A percentile compares a stretch with the other conserved stretches of the same genome.
Conservation (phyloP, 2,113 vertebrate species). For the Vireo altiloquus region DNA sequence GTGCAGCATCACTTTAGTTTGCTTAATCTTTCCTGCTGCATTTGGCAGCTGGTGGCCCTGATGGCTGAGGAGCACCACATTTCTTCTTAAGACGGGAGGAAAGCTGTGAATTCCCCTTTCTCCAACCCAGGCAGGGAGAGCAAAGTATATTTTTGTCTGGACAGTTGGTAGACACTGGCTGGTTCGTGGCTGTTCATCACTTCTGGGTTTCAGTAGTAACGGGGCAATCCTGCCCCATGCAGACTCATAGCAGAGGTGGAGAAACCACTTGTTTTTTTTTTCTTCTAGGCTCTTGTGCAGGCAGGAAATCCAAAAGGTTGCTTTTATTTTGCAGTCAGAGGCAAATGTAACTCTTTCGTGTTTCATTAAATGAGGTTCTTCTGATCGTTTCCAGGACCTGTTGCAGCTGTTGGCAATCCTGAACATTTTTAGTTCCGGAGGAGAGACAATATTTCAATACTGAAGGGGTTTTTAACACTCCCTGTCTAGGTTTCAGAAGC, state of each 20-base stretch:
- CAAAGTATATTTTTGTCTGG: rapidly evolving
- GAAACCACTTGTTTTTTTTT: not conserved
- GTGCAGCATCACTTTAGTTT: not conserved
- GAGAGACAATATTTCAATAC: not conserved
- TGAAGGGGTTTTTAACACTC: not conserved
- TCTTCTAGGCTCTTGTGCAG: not conserved
- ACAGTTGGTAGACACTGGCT: rapidly evolving
- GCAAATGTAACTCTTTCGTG: not conserved
- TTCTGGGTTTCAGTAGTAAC: not conserved
- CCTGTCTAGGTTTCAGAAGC: not conserved
- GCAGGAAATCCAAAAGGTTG: not conserved
- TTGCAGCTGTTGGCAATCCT: not conserved
- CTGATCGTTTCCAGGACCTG: not conserved
- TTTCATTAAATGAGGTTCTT: not conserved
- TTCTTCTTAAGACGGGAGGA: not conserved
- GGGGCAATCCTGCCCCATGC: not conserved
- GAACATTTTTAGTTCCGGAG: not conserved
- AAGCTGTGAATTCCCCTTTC: not conserved
- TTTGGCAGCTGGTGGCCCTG: not conserved
- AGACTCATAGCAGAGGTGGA: not conserved
- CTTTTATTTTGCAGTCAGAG: not conserved
- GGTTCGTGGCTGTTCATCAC: rapidly evolving
- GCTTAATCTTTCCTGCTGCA: not conserved
- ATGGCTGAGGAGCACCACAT: not conserved
- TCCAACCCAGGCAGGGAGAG: rapidly evolving